Evolutionary conservation across 2,113 vertebrate genomes (phyloP).

Genomic region (Megaceryle torquata): DNA sequence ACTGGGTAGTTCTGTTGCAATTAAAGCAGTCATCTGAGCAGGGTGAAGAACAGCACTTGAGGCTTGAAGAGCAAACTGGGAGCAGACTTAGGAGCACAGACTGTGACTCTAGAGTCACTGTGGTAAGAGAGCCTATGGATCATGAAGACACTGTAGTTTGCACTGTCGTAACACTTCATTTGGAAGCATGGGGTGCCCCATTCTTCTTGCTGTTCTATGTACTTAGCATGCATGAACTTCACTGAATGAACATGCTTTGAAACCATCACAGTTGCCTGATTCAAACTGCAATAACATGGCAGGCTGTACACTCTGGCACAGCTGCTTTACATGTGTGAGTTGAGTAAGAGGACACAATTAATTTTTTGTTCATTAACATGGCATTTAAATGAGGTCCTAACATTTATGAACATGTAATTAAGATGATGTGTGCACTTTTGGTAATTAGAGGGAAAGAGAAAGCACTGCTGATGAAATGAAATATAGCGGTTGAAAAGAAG

Average conservation of each 20-base stretch:
- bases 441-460: slow-evolving; percentile 27
- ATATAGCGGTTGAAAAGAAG: neutral
- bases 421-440: neutral
- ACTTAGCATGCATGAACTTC: rapidly evolving
- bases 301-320: neutral
- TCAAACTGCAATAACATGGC: neutral
- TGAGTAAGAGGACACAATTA: neutral
- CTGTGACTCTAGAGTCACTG: neutral
- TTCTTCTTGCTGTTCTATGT: neutral
- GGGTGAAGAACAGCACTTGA: neutral
- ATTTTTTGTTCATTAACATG: neutral
- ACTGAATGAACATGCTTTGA: neutral
- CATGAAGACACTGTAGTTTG: neutral
- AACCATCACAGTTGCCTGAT: neutral
- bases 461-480: neutral
- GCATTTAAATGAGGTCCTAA: neutral
- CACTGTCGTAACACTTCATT: neutral
- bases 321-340: neutral
- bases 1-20: neutral
- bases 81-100: neutral
- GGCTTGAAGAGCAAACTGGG: neutral
- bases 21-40: neutral
- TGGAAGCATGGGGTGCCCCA: neutral
- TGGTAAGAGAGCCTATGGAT: neutral
- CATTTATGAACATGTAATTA: neutral